A percentile compares a stretch with the other conserved stretches of the same genome.
These are phyloP conservation scores for Pseudochaenichthys georgianus DNA, from an alignment of 2,797 vertebrate genomes.

Conservation along the genomic window DNA sequence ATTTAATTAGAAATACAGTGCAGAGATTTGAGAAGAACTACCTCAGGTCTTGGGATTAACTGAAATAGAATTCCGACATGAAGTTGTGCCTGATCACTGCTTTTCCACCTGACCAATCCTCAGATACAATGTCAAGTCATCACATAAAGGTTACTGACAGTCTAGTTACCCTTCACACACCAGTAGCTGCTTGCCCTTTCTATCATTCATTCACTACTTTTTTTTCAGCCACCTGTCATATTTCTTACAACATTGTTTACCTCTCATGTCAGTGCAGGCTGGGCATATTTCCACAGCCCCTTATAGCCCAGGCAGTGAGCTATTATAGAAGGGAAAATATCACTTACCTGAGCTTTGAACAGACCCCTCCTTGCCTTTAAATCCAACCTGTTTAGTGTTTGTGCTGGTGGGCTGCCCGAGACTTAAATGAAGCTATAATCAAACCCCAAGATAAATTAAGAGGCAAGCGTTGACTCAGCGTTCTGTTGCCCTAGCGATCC, in stretches of 20 bases:
- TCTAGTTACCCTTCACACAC: conserved; percentile 68
- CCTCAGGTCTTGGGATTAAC: background rate
- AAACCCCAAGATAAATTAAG: conserved; percentile 78
- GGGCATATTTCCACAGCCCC: conserved; percentile 33
- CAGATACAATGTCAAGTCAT: conserved; percentile 47
- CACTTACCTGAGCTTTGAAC: conserved; percentile 8
- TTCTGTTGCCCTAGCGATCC: conserved; percentile 90
- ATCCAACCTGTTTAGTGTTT: conserved; percentile 50
- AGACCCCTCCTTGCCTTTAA: conserved; percentile 19
- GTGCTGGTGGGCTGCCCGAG: conserved; percentile 37
- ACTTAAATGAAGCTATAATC: conserved; percentile 74
- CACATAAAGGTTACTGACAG: conserved; percentile 67
- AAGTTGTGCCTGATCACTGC: conserved; percentile 23
- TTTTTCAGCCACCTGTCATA: conserved; percentile 70
- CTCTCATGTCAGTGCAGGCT: conserved; percentile 39
- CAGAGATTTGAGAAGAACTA: background rate
- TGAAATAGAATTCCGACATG: conserved; percentile 16
- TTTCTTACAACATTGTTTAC: conserved; percentile 76
- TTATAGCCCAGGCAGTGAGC: conserved; percentile 6
- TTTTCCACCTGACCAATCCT: conserved; percentile 50
- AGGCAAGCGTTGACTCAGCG: conserved; percentile 91
- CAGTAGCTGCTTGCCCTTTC: conserved; percentile 50
- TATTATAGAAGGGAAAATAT: conserved; percentile 7
- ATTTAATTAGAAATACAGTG: background rate
- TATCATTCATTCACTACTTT: conserved; percentile 60